Evolutionary conservation across 2,797 vertebrate species (phyloP).

Genomic region (Stomatorhinus walkeri): DNA sequence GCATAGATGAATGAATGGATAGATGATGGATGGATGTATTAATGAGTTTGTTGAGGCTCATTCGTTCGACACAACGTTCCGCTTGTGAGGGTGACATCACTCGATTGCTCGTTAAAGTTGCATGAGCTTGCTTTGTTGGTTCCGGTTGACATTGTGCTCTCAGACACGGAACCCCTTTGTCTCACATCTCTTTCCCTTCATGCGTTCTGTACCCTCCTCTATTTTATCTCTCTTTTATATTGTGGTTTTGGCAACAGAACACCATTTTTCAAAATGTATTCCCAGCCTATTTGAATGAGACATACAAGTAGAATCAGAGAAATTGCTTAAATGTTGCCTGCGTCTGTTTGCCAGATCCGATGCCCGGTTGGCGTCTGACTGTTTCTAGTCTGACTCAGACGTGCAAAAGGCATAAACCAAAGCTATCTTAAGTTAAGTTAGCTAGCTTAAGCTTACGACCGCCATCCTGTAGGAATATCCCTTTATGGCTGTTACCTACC

Average conservation of each 20-base stretch:
- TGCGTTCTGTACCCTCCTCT: not conserved
- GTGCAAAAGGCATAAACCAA: too few species aligned
- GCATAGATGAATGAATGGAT: not conserved
- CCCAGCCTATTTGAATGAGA: not conserved
- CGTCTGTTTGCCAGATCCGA: not conserved
- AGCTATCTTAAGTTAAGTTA: too few species aligned
- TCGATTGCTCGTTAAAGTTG: constrained; percentile 16
- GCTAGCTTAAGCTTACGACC: not conserved
- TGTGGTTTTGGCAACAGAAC: not conserved
- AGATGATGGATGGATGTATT: not conserved
- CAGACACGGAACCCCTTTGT: not conserved
- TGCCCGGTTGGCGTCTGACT: not conserved
- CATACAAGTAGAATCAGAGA: not conserved
- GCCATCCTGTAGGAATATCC: not conserved
- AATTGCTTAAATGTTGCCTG: not conserved
- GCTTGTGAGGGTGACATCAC: not conserved
- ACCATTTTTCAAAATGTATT: not conserved
- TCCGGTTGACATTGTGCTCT: not conserved
- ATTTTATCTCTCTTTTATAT: constrained; percentile 10
- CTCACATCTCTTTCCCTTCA: not conserved
- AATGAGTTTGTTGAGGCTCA: not conserved
- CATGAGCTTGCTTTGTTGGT: constrained; percentile 11
- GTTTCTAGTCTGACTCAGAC: not conserved
- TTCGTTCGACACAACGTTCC: not conserved
- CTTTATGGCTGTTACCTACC: not conserved